A percentile compares a stretch with the other conserved stretches of the same genome.
Conservation (phyloP, 1,140 invertebrate species). For the Orius insidiosus region DNA sequence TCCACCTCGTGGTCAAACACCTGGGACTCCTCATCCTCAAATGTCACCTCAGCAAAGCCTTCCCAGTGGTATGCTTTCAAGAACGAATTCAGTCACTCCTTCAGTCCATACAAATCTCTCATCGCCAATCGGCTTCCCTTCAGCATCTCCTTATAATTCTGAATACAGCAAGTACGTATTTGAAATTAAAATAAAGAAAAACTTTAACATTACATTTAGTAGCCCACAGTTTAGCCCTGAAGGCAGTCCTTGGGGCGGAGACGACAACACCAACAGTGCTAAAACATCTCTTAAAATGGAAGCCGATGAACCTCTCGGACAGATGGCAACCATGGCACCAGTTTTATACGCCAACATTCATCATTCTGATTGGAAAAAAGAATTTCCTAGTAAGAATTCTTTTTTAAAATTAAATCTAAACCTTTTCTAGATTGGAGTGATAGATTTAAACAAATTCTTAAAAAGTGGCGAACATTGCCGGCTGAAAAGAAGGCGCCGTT, state of each 20-base stretch:
- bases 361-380: slow-evolving; percentile 81
- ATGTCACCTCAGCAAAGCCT: slow-evolving; percentile 27
- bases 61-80: slow-evolving; percentile 6
- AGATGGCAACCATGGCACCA: slow-evolving; percentile 84
- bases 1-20: slow-evolving; percentile 14
- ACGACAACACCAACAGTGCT: slow-evolving; percentile 33
- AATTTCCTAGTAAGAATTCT: slow-evolving; percentile 68
- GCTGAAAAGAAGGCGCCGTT: slow-evolving; percentile 77
- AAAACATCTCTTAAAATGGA: slow-evolving; percentile 69
- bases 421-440: slow-evolving; percentile 43
- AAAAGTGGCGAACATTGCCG: slow-evolving; percentile 81
- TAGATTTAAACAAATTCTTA: slow-evolving; percentile 78
- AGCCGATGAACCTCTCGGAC: slow-evolving; percentile 80
- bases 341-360: slow-evolving; percentile 92
- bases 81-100: slow-evolving; percentile 18
- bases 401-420: background rate
- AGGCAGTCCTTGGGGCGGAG: slow-evolving; percentile 39
- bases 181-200: no score
- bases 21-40: slow-evolving; percentile 24
- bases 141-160: slow-evolving; percentile 60
- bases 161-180: slow-evolving; percentile 54
- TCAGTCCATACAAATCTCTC: slow-evolving; percentile 38
- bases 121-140: slow-evolving; percentile 45
- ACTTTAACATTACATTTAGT: slow-evolving; percentile 26
- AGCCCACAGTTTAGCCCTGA: slow-evolving; percentile 62